Base-by-base conservation (phyloP, 1,140 invertebrate genomes). In the Mercenaria mercenaria region DNA sequence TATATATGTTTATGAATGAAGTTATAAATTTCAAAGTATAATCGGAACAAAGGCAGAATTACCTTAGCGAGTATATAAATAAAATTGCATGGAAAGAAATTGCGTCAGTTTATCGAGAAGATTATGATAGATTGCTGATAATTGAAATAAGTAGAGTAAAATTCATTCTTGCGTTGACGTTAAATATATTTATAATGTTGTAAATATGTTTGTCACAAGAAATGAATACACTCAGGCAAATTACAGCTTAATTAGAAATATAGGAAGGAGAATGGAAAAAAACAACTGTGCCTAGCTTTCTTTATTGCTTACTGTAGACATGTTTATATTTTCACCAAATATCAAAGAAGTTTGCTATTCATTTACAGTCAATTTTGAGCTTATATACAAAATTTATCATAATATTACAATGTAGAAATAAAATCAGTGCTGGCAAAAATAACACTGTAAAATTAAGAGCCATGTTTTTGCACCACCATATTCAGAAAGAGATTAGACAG, bases 171-270 rank as follows among this genome's bases (percentile, higher is more conserved):
- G 20, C 43, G 50, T 79, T 11, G 20, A 34, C 34, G 0, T 79
- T 56, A 52, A 79, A 79, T 79, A 56, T 79, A 56, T 79, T 79
- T 79, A 50, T 79, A 79, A 79, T 79, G 76, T 56, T 52, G 50
- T 52, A 32, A 79, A 79, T 79, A 47, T 56, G 26, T 79, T 79
- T 37, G 18, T 79, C 76, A 79, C 47, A 13, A 39, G 32, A 72
- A 72, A 72, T 72, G 32, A 39, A 39, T n/a, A 64, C 4, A 8
- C 6, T 29, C 59, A 64, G 59, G 59, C 59, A 64, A 64, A 29
- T n/a, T 26, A 64, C 59, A 64, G 6, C 8, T 64, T 64, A 64
- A 64, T 64, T 29, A n/a, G 20, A 64, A 29, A 64, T 64, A 10
- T 26, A 64, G 26, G 52, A 20, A n/a, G n/a, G n/a, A n/a, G n/a